Base-by-base conservation (phyloP, 2,113 vertebrate species). In the Trochalopteron elliotii region DNA sequence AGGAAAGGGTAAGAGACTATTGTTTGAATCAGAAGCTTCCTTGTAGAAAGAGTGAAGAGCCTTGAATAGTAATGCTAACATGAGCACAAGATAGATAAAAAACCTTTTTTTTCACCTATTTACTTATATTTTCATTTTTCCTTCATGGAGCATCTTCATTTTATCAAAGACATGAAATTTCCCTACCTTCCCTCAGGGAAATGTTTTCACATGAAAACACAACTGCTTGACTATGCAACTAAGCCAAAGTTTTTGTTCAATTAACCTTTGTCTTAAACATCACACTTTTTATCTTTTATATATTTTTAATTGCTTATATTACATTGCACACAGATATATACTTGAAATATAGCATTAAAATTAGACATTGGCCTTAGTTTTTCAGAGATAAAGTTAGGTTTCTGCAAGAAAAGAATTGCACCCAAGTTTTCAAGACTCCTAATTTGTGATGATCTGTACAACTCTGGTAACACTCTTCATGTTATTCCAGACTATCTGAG, bases 1-100 rank as follows among this genome's bases (percentile, higher is more conserved):
- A 93, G 68, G 87, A 72, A 96, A 91, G 78, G 94, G 87, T 68
- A 79, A 65, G 61, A 83, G 15, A 44, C 79, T 90, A 60, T 71
- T 11, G 4, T 59, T 68, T 91, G 93, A 96, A 87, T 87, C 86
- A 70, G 63, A 92, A 59, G 31, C 44, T 86, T 49, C 57, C n/a
- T 56, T 94, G 55, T 87, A 96, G 83, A 95, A 97, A 97, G 72
- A 94, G 94, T 40, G 7, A 72, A 71, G 90, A 97, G 59, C 40
- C 59, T 82, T 91, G 89, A 85, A 92, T 90, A 56, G 71, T 68
- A 77, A 33, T 68, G 44, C 27, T 77, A 87, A 75, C 25, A 27
- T 42, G 28, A 79, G 24, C 4, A 22, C 19, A 64, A 74, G 31
- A 81, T 60, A 88, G 15, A 69, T 10, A 82, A 14, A 59, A 55